Base-by-base conservation (phyloP, 2,888 invertebrate genomes). In the Oscheius myriophilus region DNA sequence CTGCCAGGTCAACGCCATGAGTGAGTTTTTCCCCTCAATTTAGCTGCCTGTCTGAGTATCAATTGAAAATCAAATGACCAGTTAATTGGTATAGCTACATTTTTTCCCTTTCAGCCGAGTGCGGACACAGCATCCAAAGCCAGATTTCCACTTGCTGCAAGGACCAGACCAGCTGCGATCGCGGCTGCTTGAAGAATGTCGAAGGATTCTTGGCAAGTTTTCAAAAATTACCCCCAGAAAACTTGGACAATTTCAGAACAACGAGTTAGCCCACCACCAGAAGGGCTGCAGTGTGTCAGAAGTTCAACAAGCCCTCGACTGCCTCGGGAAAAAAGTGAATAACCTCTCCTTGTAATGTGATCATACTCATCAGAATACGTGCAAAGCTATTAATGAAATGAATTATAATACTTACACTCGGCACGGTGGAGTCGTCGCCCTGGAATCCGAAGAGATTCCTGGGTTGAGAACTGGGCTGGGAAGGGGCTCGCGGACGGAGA, bases 391-490 rank as follows among this genome's bases (percentile, higher is more conserved):
- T 68, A 43, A 7, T 52, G 14, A 57, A 26, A 45, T 58, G 18
- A 26, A 42, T 26, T n/a, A 42, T 39, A 21, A 71, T 72, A 69
- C 21, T 71, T 33, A 33, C 33, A 33, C 33, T 9, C 4, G 33
- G 33, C 3, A 33, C 9, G 33, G 33, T 9, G 33, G 33, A 11
- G 33, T 45, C 63, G n/a, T 65, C 65, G 26, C 46, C 65, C 26
- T 72, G 69, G 65, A 79, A 73, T n/a, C 66, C 78, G 66, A 79
- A 79, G n/a, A 76, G 62, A 70, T 67, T 76, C 54, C 70, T 65
- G 49, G 70, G 14, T 52, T 61, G 16, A 33, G 49, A n/a, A n/a
- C n/a, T n/a, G 51, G 51, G 14, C 26, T 55, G 23, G 43, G 43
- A n/a, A 16, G 62, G 55, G 18, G 21, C 23, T 61, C 69, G 70